Percentiles rank a stretch among this genome's conserved stretches.
Evolutionary conservation across 2,113 vertebrate species (phyloP).

Genomic region (Genyomyrus donnyi): DNA sequence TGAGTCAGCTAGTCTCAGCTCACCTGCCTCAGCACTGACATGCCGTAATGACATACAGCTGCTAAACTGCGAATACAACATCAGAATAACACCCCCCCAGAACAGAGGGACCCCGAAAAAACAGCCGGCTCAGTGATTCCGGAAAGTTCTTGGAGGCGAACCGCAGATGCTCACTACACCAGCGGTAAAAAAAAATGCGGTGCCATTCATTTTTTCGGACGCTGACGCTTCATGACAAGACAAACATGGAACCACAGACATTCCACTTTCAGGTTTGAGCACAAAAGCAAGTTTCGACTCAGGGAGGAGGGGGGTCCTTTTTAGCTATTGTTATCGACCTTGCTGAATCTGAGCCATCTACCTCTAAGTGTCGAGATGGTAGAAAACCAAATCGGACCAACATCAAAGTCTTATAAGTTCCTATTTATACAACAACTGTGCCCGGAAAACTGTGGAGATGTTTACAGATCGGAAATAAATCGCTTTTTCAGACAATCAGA

Average conservation of each 20-base stretch:
- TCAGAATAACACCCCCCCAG: background rate
- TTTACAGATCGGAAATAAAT: background rate
- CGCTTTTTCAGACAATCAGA: background rate
- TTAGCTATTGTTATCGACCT: background rate
- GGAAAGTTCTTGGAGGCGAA: background rate
- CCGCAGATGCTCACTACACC: background rate
- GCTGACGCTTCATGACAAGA: background rate
- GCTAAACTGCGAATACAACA: background rate
- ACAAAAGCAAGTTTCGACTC: background rate
- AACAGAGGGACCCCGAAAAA: background rate
- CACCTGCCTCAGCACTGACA: background rate
- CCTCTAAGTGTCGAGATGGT: background rate
- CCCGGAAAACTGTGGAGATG: background rate
- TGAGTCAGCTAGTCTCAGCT: background rate
- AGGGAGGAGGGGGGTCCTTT: background rate
- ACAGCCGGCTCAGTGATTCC: background rate
- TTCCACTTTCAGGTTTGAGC: background rate
- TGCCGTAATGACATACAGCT: conserved; percentile 5
- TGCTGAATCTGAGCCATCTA: background rate
- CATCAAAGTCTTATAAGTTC: background rate
- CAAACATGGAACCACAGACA: background rate
- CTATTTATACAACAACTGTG: background rate
- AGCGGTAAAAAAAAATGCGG: background rate
- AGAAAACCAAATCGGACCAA: background rate
- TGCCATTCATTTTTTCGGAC: background rate